Percentiles rank a stretch among this genome's conserved stretches.
Conservation (phyloP, 30 jellyfish, hydroid and myxozoan species). For the Sanderia malayensis region DNA sequence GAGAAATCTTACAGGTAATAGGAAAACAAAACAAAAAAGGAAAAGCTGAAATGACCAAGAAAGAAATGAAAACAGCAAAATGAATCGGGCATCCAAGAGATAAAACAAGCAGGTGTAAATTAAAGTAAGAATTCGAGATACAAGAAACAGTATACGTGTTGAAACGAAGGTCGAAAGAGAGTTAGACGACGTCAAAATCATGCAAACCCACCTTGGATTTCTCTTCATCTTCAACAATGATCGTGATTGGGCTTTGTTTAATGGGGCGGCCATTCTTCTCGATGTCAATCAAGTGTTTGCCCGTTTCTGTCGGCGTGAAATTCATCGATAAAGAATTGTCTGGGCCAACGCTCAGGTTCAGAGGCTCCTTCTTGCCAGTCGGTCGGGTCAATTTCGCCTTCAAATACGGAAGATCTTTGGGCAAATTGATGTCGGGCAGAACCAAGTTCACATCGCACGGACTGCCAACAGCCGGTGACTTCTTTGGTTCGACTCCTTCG, state of each 20-base stretch:
- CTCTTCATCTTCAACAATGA: slow-evolving; percentile 65
- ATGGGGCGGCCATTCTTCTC: slow-evolving; percentile 83
- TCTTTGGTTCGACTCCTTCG: slow-evolving; percentile 56
- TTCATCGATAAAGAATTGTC: slow-evolving; percentile 75
- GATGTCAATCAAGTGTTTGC: slow-evolving; percentile 76
- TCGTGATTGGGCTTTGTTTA: slow-evolving; percentile 83
- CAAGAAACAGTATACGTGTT: too few relatives aligned
- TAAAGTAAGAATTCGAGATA: too few relatives aligned
- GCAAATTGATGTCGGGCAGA: slow-evolving; percentile 71
- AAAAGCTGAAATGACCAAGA: too few relatives aligned
- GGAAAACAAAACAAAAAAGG: too few relatives aligned
- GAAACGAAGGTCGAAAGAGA: too few relatives aligned
- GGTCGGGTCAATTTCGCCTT: slow-evolving; percentile 61
- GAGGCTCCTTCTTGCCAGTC: slow-evolving; percentile 81
- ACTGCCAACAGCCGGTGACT: slow-evolving; percentile 74
- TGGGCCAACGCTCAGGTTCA: slow-evolving; percentile 69
- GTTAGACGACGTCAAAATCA: too few relatives aligned
- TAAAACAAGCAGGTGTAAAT: too few relatives aligned
- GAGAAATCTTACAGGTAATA: too few relatives aligned
- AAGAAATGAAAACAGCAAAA: too few relatives aligned
- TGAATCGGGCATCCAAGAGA: too few relatives aligned
- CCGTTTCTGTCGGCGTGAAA: slow-evolving; percentile 85
- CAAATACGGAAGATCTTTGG: slow-evolving; percentile 71
- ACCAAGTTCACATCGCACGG: slow-evolving; percentile 78
- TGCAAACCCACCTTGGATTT: slow-evolving; percentile 52